Conservation (phyloP, 64 coral and sea anemone species). For the Hydrozoanthus tunicans region DNA sequence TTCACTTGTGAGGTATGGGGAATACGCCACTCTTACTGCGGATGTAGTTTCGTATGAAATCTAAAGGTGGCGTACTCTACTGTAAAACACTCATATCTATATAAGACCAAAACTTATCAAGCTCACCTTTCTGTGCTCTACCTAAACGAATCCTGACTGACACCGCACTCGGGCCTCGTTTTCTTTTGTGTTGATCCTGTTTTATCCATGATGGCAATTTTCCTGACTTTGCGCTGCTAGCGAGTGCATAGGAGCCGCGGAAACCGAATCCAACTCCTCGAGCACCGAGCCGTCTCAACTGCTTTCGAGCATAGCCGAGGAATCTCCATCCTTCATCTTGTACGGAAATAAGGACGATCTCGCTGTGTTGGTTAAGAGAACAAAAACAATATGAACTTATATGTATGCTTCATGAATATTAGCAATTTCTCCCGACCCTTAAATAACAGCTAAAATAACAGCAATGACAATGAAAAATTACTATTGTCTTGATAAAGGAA, state of each 20-base stretch:
- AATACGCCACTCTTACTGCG: too few species aligned
- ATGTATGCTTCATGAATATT: not conserved
- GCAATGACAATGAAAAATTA: too few species aligned
- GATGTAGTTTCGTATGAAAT: too few species aligned
- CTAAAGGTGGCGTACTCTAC: not conserved
- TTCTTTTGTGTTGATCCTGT: slow-evolving; percentile 26
- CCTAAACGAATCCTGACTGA: slow-evolving; percentile 37
- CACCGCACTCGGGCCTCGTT: slow-evolving; percentile 24
- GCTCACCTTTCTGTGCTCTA: slow-evolving; percentile 9
- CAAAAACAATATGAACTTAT: not conserved
- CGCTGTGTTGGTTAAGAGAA: not conserved
- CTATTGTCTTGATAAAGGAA: too few species aligned
- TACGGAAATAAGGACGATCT: slow-evolving; percentile 1
- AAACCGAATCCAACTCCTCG: slow-evolving; percentile 11
- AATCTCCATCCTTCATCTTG: slow-evolving; percentile 41
- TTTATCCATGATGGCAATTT: slow-evolving; percentile 17
- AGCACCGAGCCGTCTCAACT: slow-evolving; percentile 18
- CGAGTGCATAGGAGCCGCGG: slow-evolving; percentile 1
- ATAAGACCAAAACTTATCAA: not conserved
- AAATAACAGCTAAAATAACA: too few species aligned
- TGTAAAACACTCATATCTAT: not conserved
- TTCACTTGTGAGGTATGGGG: too few species aligned
- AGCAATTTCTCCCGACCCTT: too few species aligned
- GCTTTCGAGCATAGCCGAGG: slow-evolving; percentile 19
- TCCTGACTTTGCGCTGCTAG: not conserved